Percentiles rank a stretch among this genome's conserved stretches.
phyloP scores from a whole-genome alignment of 2,888 invertebrate genomes.

The Eretmocerus hayati region DNA sequence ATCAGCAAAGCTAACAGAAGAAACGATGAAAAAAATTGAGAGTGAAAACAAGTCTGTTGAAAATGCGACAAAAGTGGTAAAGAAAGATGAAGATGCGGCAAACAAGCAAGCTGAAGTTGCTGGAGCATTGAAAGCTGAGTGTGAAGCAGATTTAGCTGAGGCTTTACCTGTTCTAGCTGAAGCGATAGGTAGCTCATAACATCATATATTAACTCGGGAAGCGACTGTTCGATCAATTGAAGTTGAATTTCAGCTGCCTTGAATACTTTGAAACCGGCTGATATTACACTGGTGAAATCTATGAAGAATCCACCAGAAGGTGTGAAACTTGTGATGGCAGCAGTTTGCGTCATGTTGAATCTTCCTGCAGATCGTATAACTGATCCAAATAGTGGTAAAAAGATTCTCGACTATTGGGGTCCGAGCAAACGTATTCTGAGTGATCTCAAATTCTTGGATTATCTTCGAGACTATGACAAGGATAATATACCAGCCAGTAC shows the following conservation, averaged over 20 bases:
- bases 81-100: slow-evolving; percentile 80
- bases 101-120: slow-evolving; percentile 81
- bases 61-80: slow-evolving; percentile 69
- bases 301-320: slow-evolving; percentile 83
- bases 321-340: slow-evolving; percentile 79
- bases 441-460: slow-evolving; percentile 72
- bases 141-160: slow-evolving; percentile 85
- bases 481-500: slow-evolving; percentile 70
- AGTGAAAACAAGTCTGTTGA: slow-evolving; percentile 70
- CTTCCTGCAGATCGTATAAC: slow-evolving; percentile 69
- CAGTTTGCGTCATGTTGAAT: slow-evolving; percentile 83
- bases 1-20: slow-evolving; percentile 65
- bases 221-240: too few species aligned
- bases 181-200: slow-evolving; percentile 46
- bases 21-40: slow-evolving; percentile 72
- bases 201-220: too few species aligned
- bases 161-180: slow-evolving; percentile 78
- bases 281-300: slow-evolving; percentile 78
- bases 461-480: slow-evolving; percentile 73
- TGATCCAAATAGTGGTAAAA: slow-evolving; percentile 62
- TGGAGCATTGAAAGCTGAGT: slow-evolving; percentile 77
- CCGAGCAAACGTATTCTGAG: slow-evolving; percentile 76
- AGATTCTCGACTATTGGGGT: slow-evolving; percentile 76
- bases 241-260: slow-evolving; percentile 54
- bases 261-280: slow-evolving; percentile 76